Conservation (phyloP, 2,113 vertebrate genomes). For the Cairina moschata region DNA sequence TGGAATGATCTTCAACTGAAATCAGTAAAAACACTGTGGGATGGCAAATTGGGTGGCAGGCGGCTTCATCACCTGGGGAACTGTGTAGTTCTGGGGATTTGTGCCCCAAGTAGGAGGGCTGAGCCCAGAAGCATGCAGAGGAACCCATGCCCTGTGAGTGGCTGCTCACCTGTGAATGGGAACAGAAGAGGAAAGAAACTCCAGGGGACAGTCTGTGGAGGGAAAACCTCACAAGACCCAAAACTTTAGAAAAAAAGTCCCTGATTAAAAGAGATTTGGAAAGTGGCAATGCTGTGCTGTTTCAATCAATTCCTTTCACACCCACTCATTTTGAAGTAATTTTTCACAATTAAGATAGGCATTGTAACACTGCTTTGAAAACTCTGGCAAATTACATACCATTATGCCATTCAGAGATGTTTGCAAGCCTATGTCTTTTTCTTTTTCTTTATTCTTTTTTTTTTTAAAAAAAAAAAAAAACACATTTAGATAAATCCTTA, state of each 20-base stretch:
- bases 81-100: neutral
- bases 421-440: neutral
- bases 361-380: neutral
- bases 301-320: neutral
- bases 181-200: neutral
- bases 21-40: neutral
- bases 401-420: neutral
- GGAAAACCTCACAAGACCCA: neutral
- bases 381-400: neutral
- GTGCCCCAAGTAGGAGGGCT: neutral
- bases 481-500: neutral
- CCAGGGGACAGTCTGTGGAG: fast-evolving
- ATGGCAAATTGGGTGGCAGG: neutral
- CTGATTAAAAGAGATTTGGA: neutral
- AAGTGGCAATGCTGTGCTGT: neutral
- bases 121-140: neutral
- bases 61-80: neutral
- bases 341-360: constrained; percentile 26
- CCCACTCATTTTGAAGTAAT: neutral
- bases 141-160: neutral
- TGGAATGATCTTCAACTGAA: neutral
- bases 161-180: neutral
- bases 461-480: neutral
- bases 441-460: neutral
- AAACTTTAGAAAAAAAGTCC: neutral